Evolutionary conservation across 2,797 vertebrate genomes (phyloP).

Genomic region (Cryptoprocta ferox): DNA sequence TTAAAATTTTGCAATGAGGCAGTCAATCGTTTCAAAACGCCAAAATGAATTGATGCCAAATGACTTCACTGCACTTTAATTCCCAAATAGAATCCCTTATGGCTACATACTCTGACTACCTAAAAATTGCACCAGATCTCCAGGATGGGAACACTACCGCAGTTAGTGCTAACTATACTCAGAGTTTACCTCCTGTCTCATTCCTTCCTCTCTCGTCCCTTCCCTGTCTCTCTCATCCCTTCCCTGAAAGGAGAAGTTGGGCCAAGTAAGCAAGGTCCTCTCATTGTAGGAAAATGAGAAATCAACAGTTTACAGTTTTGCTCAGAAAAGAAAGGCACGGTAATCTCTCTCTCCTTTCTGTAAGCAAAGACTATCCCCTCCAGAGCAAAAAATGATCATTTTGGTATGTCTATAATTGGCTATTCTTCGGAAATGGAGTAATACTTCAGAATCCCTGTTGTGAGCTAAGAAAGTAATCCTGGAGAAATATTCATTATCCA

Average conservation of each 20-base stretch:
- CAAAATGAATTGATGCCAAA: conserved; percentile 23
- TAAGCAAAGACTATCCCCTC: background rate
- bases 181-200: background rate
- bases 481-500: background rate
- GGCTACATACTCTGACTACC: background rate
- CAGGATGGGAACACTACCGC: background rate
- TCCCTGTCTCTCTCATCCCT: background rate
- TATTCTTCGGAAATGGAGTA: conserved; percentile 5
- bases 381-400: background rate
- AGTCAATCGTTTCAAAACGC: background rate
- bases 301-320: background rate
- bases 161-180: background rate
- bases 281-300: background rate
- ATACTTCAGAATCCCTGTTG: background rate
- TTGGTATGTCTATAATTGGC: background rate
- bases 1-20: conserved; percentile 48
- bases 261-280: background rate
- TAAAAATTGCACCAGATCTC: background rate
- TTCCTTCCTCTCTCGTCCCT: background rate
- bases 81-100: background rate
- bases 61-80: background rate
- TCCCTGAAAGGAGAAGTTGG: background rate
- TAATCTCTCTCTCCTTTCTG: background rate
- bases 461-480: conserved; percentile 4
- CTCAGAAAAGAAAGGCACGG: background rate